Evolutionary conservation across 2,888 invertebrate genomes (phyloP), one percentile per base, ranked within the genome.

Genomic region (Pyralis farinalis): DNA sequence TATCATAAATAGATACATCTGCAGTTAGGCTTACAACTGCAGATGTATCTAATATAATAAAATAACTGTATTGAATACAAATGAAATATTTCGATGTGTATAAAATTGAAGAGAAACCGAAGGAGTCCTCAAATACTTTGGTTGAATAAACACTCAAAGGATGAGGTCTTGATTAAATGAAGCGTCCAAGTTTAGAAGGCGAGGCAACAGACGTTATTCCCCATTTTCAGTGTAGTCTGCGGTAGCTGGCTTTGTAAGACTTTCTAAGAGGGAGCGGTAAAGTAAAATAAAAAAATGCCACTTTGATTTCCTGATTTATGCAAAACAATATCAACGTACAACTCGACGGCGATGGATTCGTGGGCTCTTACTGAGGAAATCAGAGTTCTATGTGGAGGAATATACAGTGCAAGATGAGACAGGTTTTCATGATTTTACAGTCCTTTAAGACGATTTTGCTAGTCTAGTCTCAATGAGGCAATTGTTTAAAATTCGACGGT

Each of bases 81-180:
- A 34, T 37, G 36, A 34, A 44, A 46, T 39, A 27, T 27, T 33
- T 28, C 33, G 39, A 32, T 16, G 25, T 33, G 33, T 32, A 32
- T 16, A 48, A 51, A 51, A 46, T 47, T 38, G 44, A 50, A 51
- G 53, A 54, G 44, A 51, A 58, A 63, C 58, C 57, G 57, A 50
- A 62, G 54, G 48, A 59, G 49, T 54, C 56, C 53, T 50, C 53
- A 59, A 63, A 68, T 67, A 64, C 62, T 69, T 70, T 59, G 53
- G 63, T 63, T 60, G 74, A 70, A 71, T 69, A 72, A 76, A 73
- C 63, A 73, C 56, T 59, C 67, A 65, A 70, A 71, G 64, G 63
- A 67, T 57, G 57, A 56, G 59, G 54, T 63, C 68, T 59, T 73
- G 68, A 77, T 79, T 74, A 76, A 78, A 76, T 70, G 67, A 72